Percentiles rank a stretch among this genome's conserved stretches.
phyloP scores from a whole-genome alignment of 2,797 vertebrate species.

The Anguilla megastoma region DNA sequence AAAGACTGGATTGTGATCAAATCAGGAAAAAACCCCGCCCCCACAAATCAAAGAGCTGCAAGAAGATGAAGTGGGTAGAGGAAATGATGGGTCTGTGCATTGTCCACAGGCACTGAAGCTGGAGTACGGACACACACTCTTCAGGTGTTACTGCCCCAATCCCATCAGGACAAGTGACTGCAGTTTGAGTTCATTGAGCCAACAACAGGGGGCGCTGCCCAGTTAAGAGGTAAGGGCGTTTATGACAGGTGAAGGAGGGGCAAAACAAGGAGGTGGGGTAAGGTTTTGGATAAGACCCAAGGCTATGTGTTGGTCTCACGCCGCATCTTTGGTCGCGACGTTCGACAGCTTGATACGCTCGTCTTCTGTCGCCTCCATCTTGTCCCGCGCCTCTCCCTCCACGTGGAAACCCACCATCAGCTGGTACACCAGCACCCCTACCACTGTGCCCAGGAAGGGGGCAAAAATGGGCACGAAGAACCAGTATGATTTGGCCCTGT shows the following conservation, averaged over 20 bases:
- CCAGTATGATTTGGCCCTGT: slow-evolving; percentile 78
- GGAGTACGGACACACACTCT: neutral
- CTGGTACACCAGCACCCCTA: slow-evolving; percentile 88
- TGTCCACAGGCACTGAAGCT: neutral
- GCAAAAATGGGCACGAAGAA: slow-evolving; percentile 89
- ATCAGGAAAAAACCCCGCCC: slow-evolving; percentile 4
- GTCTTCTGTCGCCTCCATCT: slow-evolving; percentile 63
- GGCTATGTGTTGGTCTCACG: slow-evolving; percentile 56
- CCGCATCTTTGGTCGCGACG: slow-evolving; percentile 72
- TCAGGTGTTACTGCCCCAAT: neutral
- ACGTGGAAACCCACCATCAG: slow-evolving; percentile 88
- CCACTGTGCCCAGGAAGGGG: slow-evolving; percentile 84
- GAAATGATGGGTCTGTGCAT: neutral
- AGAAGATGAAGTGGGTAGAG: neutral
- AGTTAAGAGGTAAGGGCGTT: neutral
- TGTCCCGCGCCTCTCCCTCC: slow-evolving; percentile 78
- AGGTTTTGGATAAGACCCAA: neutral
- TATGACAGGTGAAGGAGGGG: slow-evolving; percentile 21
- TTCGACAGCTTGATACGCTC: slow-evolving; percentile 82
- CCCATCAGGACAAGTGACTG: neutral
- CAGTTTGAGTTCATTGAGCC: neutral
- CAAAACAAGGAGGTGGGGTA: slow-evolving; percentile 12
- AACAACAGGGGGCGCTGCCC: neutral
- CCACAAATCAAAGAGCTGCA: neutral
- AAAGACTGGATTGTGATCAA: slow-evolving; percentile 50